A percentile compares a stretch with the other conserved stretches of the same genome.
Evolutionary conservation across 2,888 invertebrate species (phyloP).

Genomic region (Carabus problematicus): DNA sequence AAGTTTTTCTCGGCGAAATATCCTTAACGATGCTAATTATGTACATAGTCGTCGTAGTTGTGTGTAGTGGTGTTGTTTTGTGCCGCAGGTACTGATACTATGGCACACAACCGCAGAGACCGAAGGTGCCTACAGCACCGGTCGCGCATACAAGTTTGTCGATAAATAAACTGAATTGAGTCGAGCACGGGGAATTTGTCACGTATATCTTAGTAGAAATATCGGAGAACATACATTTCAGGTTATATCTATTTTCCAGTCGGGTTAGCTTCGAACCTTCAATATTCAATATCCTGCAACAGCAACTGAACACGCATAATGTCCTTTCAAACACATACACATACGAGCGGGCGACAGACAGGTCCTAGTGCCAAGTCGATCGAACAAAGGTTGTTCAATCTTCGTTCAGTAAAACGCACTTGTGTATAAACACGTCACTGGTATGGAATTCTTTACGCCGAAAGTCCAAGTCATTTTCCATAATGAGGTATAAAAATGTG

Average conservation of each 20-base stretch:
- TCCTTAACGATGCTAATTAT: constrained; percentile 24
- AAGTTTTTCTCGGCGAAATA: constrained; percentile 13
- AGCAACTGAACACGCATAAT: constrained; percentile 21
- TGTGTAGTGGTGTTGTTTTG: constrained; percentile 4
- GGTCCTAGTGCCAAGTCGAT: background rate
- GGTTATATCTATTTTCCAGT: constrained; percentile 41
- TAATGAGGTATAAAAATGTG: constrained; percentile 43
- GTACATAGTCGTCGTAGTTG: background rate
- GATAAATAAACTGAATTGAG: constrained; percentile 33
- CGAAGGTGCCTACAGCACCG: constrained; percentile 1
- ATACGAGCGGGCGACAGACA: constrained; percentile 1
- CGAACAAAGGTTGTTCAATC: constrained; percentile 8
- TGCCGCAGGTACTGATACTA: background rate
- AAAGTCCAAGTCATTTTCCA: constrained; percentile 36
- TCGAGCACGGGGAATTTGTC: constrained; percentile 32
- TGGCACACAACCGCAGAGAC: background rate
- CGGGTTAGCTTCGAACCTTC: constrained; percentile 39
- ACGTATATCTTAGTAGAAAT: constrained; percentile 38
- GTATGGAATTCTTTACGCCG: background rate
- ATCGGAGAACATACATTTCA: constrained; percentile 41
- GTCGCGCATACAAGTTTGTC: constrained; percentile 22
- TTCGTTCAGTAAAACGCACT: constrained; percentile 11
- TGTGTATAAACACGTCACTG: background rate
- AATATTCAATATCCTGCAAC: constrained; percentile 41
- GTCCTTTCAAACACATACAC: constrained; percentile 12